A percentile compares a stretch with the other conserved stretches of the same genome.
Evolutionary conservation across 2,888 invertebrate genomes (phyloP).

Genomic region (Pilophorus perplexus): DNA sequence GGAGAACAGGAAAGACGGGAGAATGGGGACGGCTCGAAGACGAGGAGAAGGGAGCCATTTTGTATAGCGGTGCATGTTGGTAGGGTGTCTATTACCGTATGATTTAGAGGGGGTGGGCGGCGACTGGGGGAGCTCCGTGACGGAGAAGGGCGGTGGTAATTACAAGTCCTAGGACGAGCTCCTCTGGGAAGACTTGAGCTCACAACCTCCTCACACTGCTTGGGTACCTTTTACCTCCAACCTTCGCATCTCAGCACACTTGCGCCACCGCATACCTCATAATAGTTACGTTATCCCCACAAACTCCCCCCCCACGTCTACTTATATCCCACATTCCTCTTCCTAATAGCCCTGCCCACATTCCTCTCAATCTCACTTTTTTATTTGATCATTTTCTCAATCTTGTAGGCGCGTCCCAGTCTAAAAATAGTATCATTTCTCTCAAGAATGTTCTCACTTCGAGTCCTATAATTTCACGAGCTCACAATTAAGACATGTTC

Average conservation of each 20-base stretch:
- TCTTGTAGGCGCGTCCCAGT: too few relatives aligned
- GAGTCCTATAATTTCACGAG: too few relatives aligned
- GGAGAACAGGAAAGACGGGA: slow-evolving; percentile 19
- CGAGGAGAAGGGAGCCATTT: slow-evolving; percentile 27
- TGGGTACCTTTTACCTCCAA: background rate
- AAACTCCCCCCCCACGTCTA: background rate
- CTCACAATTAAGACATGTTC: too few relatives aligned
- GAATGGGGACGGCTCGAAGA: slow-evolving; percentile 8
- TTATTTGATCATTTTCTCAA: too few relatives aligned
- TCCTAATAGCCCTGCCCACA: background rate
- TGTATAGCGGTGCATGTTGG: slow-evolving; percentile 31
- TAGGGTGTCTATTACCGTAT: slow-evolving; percentile 35
- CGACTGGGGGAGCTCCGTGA: background rate
- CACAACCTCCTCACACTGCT: slow-evolving; percentile 4
- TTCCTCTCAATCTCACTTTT: too few relatives aligned
- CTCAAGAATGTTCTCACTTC: too few relatives aligned
- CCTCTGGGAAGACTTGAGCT: background rate
- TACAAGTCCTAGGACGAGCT: slow-evolving; percentile 21
- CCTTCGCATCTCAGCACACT: background rate
- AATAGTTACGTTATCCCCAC: background rate
- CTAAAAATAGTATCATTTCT: too few relatives aligned
- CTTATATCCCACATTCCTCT: background rate
- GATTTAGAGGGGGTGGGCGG: slow-evolving; percentile 29
- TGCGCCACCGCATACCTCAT: background rate
- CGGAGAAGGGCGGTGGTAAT: background rate